Conservation (phyloP, 2,113 vertebrate genomes). For the Struthidea cinerea region DNA sequence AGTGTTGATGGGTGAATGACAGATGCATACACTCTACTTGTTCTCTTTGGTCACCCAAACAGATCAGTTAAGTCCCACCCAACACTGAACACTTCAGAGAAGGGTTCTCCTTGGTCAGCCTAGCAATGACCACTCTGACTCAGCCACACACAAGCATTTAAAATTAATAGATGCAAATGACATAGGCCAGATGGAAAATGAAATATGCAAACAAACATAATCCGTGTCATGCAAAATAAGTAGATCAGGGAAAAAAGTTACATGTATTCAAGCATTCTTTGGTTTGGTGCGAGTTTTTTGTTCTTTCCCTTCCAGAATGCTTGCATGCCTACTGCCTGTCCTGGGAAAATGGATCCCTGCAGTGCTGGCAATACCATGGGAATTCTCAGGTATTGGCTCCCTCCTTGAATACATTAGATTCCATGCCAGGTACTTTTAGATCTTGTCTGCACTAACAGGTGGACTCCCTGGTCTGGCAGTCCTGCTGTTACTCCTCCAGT, state of each 20-base stretch:
- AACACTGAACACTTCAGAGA: background rate
- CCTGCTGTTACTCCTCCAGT: background rate
- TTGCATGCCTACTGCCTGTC: background rate
- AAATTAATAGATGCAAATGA: background rate
- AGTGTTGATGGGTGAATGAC: background rate
- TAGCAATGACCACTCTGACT: background rate
- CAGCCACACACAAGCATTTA: background rate
- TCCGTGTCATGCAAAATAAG: background rate
- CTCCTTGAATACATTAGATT: background rate
- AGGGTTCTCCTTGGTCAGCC: background rate
- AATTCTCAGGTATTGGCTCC: background rate
- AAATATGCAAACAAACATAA: background rate
- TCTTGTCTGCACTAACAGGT: background rate
- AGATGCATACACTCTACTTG: background rate
- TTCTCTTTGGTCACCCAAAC: background rate
- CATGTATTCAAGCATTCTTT: background rate
- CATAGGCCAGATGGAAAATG: background rate
- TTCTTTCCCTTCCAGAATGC: background rate
- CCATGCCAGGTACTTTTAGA: background rate
- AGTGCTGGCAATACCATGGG: background rate
- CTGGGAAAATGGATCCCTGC: background rate
- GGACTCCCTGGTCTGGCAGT: background rate
- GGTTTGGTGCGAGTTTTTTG: background rate
- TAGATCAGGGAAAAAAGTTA: background rate
- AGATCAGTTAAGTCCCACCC: background rate